These are phyloP conservation scores for Colostygia pectinataria DNA, from an alignment of 2,888 invertebrate genomes.

Conservation along the genomic window DNA sequence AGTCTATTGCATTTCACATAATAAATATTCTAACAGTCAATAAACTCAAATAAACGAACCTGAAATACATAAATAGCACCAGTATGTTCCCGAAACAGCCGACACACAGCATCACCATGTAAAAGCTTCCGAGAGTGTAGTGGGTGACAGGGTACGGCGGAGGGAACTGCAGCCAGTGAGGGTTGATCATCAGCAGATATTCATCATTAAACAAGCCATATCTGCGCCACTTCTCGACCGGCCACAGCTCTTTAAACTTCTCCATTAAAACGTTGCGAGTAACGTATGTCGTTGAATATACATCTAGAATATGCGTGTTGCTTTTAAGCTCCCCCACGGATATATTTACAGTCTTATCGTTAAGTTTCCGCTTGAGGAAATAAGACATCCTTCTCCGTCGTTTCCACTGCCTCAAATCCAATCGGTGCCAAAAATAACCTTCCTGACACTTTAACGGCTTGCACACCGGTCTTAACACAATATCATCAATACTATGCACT, in stretches of 20 bases:
- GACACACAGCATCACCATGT: conserved; percentile 83
- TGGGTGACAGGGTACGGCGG: conserved; percentile 83
- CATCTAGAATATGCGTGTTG: conserved; percentile 18
- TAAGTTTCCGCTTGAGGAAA: conserved; percentile 24
- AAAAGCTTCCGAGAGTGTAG: conserved; percentile 84
- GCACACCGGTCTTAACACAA: conserved; percentile 41
- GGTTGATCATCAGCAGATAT: conserved; percentile 83
- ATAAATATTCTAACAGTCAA: no score
- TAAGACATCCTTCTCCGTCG: conserved; percentile 57
- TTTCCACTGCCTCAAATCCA: conserved; percentile 70
- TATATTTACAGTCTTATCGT: conserved; percentile 22
- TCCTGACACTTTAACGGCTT: conserved; percentile 55
- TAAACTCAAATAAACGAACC: no score
- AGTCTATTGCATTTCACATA: no score
- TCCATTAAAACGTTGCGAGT: conserved; percentile 41
- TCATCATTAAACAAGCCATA: conserved; percentile 82
- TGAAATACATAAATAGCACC: conserved; percentile 87
- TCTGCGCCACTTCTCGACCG: conserved; percentile 74
- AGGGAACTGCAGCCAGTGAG: conserved; percentile 87
- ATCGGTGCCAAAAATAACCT: conserved; percentile 55
- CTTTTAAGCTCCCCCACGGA: conserved; percentile 25
- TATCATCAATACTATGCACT: conserved; percentile 35
- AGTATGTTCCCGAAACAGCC: conserved; percentile 87
- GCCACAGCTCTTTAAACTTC: conserved; percentile 66
- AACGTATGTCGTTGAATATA: conserved; percentile 14